Conservation (phyloP, 1,140 invertebrate genomes). For the Oscheius sp. region DNA sequence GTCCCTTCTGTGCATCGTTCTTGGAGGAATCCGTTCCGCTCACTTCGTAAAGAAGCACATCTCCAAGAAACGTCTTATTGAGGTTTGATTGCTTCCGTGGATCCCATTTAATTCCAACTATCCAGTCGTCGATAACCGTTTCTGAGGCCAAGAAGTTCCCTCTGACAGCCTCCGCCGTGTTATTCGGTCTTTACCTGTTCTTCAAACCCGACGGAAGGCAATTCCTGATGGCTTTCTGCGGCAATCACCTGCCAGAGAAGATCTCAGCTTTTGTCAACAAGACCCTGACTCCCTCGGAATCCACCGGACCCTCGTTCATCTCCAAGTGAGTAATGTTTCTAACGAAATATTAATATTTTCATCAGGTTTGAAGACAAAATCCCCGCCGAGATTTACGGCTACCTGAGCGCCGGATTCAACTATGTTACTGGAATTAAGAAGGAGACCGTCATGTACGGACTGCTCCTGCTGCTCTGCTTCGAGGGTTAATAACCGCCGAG, state of each 20-base stretch:
- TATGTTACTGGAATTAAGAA: slow-evolving; percentile 53
- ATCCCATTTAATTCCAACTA: background rate
- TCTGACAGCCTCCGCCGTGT: slow-evolving; percentile 35
- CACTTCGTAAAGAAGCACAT: slow-evolving; percentile 27
- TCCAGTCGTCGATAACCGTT: slow-evolving; percentile 36
- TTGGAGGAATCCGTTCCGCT: slow-evolving; percentile 33
- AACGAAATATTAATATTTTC: background rate
- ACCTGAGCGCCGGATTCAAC: background rate
- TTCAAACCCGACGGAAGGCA: slow-evolving; percentile 34
- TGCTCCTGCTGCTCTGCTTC: slow-evolving; percentile 52
- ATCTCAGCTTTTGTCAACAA: slow-evolving; percentile 12
- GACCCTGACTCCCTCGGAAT: slow-evolving; percentile 5
- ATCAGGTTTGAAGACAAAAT: background rate
- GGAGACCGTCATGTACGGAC: slow-evolving; percentile 46
- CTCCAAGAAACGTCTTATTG: slow-evolving; percentile 36
- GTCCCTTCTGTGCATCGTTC: slow-evolving; percentile 41
- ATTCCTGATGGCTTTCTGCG: background rate
- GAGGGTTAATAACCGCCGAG: slow-evolving; percentile 44
- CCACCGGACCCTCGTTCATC: background rate
- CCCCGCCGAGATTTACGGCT: background rate
- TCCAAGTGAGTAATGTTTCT: slow-evolving; percentile 5
- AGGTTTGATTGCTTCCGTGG: slow-evolving; percentile 15
- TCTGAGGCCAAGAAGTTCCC: slow-evolving; percentile 40
- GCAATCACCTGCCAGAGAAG: slow-evolving; percentile 5
- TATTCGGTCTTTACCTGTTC: slow-evolving; percentile 44